Evolutionary conservation across 2,113 vertebrate species (phyloP), one percentile per base, ranked within the genome.

Genomic region (Campylorhamphus procurvoides): DNA sequence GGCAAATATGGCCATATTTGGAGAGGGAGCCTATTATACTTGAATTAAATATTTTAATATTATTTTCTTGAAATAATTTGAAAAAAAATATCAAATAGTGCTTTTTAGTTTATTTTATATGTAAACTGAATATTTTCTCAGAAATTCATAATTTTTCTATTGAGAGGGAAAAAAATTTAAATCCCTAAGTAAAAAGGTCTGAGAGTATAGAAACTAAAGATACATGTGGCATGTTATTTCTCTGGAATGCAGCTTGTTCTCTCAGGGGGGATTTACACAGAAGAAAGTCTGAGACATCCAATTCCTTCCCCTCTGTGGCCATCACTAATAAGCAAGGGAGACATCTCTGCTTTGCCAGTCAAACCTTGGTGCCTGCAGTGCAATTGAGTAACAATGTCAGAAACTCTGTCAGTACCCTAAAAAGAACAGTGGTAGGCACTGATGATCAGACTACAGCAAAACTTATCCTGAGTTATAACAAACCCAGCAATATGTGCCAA

Each of bases 321-420:
- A 68, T 64, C 39, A 62, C 24, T 83, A 58, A 37, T 5, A 79
- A 71, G 84, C 56, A 40, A 46, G 47, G 9, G 19, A 46, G 64
- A 58, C 23, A 39, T 71, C 78, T 78, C 66, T 83, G 56, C 55
- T 78, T 79, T 74, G 31, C 39, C 40, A 71, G 64, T 52, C 29
- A 23, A 3, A 14, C 56, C 55, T 50, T n/a, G 42, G 22, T 56
- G 14, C 35, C 46, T 90, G 76, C 63, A 47, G 46, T 37, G 18
- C 18, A 23, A 3, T 58, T 24, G 92, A 92, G 86, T 33, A 40
- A 62, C 47, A 18, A 14, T 44, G 72, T 93, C 75, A 89, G 79
- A 90, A 96, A 71, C 78, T 28, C 64, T 76, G 62, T 84, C 89
- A 84, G 56, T 46, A 25, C 60, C 68, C 50, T 84, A 28, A 47